phyloP scores from a whole-genome alignment of 2,113 vertebrate genomes.

The Azemiops feae region DNA sequence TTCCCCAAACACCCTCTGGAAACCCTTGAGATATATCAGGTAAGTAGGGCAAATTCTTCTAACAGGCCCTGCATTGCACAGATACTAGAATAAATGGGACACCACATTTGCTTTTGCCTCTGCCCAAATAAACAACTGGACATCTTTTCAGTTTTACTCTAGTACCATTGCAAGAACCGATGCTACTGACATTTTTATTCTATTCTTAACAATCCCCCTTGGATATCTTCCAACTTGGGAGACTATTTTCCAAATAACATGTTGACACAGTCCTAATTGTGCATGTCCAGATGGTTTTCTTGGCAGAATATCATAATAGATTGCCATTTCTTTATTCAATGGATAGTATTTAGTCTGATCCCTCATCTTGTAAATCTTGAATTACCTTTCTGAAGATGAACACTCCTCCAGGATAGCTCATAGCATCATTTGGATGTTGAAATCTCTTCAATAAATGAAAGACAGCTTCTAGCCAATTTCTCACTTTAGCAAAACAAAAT shows the following conservation, averaged over 20 bases:
- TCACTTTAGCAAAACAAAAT: background rate
- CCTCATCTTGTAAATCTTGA: background rate
- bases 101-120: background rate
- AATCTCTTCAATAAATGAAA: background rate
- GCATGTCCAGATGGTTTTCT: background rate
- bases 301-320: background rate
- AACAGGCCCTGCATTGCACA: background rate
- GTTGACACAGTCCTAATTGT: background rate
- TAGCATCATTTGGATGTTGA: background rate
- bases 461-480: background rate
- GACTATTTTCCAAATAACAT: background rate
- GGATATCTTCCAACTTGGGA: background rate
- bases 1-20: background rate
- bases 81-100: background rate
- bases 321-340: background rate
- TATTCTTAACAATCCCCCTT: background rate
- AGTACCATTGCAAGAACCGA: background rate
- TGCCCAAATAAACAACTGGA: background rate
- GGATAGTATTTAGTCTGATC: background rate
- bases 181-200: background rate
- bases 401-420: background rate
- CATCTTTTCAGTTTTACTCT: background rate
- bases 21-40: background rate
- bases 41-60: background rate
- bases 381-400: background rate